Conservation (phyloP, 2,888 invertebrate genomes). For the Pseudococcus longispinus region DNA sequence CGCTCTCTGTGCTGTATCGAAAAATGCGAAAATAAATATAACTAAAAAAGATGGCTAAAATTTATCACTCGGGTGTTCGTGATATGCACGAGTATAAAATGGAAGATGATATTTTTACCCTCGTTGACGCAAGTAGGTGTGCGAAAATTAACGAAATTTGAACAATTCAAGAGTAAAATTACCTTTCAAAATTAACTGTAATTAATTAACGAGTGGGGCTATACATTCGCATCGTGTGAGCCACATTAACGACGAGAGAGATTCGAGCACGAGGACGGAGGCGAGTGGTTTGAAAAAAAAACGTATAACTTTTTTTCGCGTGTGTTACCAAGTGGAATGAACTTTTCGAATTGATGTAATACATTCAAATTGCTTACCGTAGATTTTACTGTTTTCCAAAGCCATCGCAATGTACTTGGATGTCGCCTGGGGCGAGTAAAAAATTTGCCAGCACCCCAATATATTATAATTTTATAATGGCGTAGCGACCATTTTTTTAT, state of each 20-base stretch:
- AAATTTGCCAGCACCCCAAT: slow-evolving; percentile 13
- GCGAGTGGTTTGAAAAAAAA: background rate
- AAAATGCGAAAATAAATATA: background rate
- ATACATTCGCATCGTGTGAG: background rate
- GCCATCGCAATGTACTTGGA: slow-evolving; percentile 17
- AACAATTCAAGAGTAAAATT: slow-evolving; percentile 35
- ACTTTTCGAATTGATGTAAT: slow-evolving; percentile 41
- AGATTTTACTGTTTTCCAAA: slow-evolving; percentile 39
- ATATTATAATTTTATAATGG: slow-evolving; percentile 46
- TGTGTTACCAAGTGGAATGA: slow-evolving; percentile 44
- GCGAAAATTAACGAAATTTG: slow-evolving; percentile 16
- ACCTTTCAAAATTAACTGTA: slow-evolving; percentile 27
- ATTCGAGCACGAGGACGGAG: background rate
- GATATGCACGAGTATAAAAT: background rate
- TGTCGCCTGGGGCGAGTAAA: slow-evolving; percentile 43
- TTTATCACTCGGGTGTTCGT: background rate
- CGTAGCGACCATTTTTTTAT: background rate
- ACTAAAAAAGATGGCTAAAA: background rate
- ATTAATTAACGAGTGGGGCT: slow-evolving; percentile 14
- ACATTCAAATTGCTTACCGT: slow-evolving; percentile 34
- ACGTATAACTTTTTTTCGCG: background rate
- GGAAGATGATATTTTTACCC: background rate
- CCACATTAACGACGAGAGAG: background rate
- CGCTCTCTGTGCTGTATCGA: background rate
- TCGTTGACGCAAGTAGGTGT: background rate